Evolutionary conservation across 2,888 invertebrate species (phyloP), one percentile per base, ranked within the genome.

Genomic region (Drosophila kuntzei): DNA sequence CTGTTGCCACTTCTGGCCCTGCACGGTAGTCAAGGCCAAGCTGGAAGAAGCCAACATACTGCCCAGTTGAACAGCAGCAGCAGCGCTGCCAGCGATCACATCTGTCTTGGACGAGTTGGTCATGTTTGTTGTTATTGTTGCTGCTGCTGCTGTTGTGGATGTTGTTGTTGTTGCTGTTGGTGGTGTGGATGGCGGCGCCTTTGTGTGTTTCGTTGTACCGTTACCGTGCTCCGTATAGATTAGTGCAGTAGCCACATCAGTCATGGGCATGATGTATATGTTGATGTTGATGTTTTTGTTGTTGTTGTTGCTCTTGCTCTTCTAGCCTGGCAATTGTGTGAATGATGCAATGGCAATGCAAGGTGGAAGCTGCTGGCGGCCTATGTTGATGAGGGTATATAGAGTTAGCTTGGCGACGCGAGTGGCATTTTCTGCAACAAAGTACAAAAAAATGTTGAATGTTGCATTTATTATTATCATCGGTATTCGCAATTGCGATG

Each of bases 1-100:
- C 67, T 89, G 89, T 11, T 86, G 89, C 91, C 91, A 91, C 55
- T 90, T 90, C 50, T 90, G 89, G 0, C 90, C 90, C 61, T 90
- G 90, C 63, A 90, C 14, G 41, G 53, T 43, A 14, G 44, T 22
- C 11, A 85, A 22, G 0, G 68, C 39, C 6, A 63, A 27, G n/a
- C 66, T 67, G 12, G 47, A 32, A 2, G 76, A 66, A 12, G 78
- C 41, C 47, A 71, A 12, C 76, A 77, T 76, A 39, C 34, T 76
- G 20, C 70, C 62, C n/a, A 77, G 18, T 3, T 76, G 76, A 1
- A 50, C 50, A 2, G 60, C 72, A 18, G 63, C 62, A 12, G 63
- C 68, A 0, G 50, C 62, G 11, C 70, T 63, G 4, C 70, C 66
- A 0, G 41, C 65, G 37, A 68, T 62, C 5, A 50, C 43, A 58